phyloP scores from a whole-genome alignment of 2,888 invertebrate genomes.

The Thysanoteuthis rhombus region DNA sequence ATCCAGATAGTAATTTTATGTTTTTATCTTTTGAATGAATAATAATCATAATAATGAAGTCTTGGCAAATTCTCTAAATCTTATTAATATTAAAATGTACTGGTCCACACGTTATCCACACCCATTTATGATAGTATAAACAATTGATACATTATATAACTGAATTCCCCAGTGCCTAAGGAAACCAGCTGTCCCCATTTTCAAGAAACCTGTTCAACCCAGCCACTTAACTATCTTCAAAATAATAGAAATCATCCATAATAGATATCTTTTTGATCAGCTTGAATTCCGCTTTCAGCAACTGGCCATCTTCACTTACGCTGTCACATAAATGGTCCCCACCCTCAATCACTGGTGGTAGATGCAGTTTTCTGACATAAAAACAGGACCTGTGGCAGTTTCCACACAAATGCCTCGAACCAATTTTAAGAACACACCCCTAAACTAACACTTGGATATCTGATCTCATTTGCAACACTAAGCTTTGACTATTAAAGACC shows the following conservation, averaged over 20 bases:
- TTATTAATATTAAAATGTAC: neutral
- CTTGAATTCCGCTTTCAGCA: neutral
- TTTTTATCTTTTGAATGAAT: neutral
- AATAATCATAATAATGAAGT: neutral
- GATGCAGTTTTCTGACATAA: constrained; percentile 12
- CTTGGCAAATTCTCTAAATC: neutral
- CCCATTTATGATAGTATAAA: neutral
- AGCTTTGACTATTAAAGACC: neutral
- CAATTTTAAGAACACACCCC: neutral
- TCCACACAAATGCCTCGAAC: neutral
- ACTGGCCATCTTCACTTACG: neutral
- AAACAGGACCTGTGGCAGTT: neutral
- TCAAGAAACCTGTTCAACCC: neutral
- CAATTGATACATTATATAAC: neutral
- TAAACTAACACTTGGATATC: neutral
- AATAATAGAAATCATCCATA: neutral
- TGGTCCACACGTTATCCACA: neutral
- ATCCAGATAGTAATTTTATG: neutral
- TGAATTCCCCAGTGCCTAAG: neutral
- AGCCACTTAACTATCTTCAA: constrained; percentile 12
- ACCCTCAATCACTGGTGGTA: neutral
- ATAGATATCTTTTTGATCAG: neutral
- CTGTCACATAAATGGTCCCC: neutral
- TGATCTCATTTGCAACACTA: constrained; percentile 12
- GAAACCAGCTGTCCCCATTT: neutral